Evolutionary conservation across 1,140 invertebrate genomes (phyloP).

Genomic region (Brachionus asplanchnoidis): DNA sequence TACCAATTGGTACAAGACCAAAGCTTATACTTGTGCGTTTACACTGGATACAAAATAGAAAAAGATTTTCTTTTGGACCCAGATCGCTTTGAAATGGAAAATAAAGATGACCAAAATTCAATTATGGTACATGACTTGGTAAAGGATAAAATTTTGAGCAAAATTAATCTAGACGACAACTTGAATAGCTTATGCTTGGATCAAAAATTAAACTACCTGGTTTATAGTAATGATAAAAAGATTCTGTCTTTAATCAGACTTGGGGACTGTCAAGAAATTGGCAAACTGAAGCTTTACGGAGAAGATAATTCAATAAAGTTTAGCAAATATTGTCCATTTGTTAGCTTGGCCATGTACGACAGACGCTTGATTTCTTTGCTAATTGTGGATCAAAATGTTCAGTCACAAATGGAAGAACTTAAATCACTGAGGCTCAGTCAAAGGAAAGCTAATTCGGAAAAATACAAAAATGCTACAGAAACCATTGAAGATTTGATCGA

Average conservation of each 20-base stretch:
- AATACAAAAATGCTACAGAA: not conserved
- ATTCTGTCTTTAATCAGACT: not conserved
- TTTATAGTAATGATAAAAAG: not conserved
- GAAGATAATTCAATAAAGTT: not conserved
- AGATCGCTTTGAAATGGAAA: not conserved
- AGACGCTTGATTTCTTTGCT: not conserved
- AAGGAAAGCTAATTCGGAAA: not conserved
- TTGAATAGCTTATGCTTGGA: not conserved
- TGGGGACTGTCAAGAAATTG: not conserved
- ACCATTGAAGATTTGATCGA: not conserved
- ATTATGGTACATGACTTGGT: not conserved
- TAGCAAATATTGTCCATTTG: not conserved
- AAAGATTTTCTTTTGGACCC: not conserved
- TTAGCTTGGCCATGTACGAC: constrained; percentile 2
- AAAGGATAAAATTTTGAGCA: not conserved
- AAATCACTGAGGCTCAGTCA: not conserved
- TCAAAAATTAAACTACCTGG: not conserved
- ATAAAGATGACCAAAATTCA: not conserved
- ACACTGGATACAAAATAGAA: not conserved
- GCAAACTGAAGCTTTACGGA: not conserved
- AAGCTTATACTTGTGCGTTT: not conserved
- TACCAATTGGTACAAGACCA: not conserved
- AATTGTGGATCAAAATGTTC: not conserved
- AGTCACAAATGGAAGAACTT: not conserved
- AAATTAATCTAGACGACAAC: not conserved